Evolutionary conservation across 1,140 invertebrate species (phyloP).

Genomic region (Phymastichus coffea): DNA sequence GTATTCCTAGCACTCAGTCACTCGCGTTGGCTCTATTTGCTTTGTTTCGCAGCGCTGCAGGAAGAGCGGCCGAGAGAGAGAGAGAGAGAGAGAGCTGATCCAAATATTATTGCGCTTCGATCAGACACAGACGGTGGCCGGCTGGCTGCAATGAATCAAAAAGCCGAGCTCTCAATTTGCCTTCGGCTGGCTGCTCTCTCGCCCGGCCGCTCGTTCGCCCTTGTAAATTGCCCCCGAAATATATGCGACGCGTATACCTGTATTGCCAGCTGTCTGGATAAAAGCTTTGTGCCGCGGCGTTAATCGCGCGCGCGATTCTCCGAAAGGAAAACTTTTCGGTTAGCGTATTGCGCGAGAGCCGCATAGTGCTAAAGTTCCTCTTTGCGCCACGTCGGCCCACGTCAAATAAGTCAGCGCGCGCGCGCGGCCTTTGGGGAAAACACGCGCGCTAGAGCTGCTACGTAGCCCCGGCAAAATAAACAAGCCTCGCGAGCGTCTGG

Average conservation of each 20-base stretch:
- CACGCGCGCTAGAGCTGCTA: not conserved
- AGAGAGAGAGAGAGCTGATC: not conserved
- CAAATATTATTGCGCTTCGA: constrained; percentile 6
- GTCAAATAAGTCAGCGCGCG: not conserved
- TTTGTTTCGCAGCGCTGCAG: no score
- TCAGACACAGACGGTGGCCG: not conserved
- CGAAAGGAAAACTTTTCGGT: constrained; percentile 19
- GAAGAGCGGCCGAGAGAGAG: no score
- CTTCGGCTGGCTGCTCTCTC: no score
- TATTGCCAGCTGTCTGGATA: constrained; percentile 10
- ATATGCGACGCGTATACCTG: no score
- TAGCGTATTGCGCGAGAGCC: no score
- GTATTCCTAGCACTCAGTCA: no score
- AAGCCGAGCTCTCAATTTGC: not conserved
- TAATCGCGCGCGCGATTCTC: constrained; percentile 4
- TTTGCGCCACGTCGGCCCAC: no score
- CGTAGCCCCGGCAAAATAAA: not conserved
- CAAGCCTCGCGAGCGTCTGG: not conserved
- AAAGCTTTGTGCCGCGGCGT: not conserved
- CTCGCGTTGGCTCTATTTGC: no score
- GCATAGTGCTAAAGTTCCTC: no score
- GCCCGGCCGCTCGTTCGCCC: no score
- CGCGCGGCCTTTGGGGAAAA: not conserved
- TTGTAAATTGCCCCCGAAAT: constrained; percentile 3
- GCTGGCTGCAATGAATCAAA: constrained; percentile 1